These are phyloP conservation scores for Columbina picui DNA, from an alignment of 2,113 vertebrate genomes.

Conservation along the genomic window DNA sequence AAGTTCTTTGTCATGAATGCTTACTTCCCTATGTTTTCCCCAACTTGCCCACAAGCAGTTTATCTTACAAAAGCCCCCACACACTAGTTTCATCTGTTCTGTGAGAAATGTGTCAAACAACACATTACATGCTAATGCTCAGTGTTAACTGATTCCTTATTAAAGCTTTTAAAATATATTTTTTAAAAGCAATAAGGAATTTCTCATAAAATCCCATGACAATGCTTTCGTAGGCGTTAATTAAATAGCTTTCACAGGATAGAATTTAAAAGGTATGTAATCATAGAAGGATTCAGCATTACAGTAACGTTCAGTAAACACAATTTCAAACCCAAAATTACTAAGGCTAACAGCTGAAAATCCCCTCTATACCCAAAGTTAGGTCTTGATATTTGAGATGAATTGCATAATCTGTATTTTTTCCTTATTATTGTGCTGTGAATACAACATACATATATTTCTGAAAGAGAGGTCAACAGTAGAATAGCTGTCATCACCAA, in stretches of 20 bases:
- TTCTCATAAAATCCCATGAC: not conserved
- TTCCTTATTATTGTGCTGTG: not conserved
- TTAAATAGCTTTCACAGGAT: not conserved
- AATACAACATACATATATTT: not conserved
- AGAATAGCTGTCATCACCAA: not conserved
- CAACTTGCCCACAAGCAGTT: not conserved
- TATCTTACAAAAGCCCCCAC: not conserved
- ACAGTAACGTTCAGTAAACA: not conserved
- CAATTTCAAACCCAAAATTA: not conserved
- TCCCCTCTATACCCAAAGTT: not conserved
- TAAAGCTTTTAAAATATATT: not conserved
- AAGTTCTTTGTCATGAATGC: not conserved
- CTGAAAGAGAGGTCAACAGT: not conserved
- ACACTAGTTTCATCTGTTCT: not conserved
- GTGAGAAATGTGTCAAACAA: not conserved
- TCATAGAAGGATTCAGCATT: not conserved
- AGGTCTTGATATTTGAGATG: not conserved
- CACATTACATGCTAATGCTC: not conserved
- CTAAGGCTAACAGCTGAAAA: not conserved
- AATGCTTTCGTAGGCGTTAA: not conserved
- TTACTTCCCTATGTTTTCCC: not conserved
- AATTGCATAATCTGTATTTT: not conserved
- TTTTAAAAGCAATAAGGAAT: not conserved
- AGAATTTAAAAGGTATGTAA: not conserved
- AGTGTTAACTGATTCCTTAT: not conserved